phyloP scores from a whole-genome alignment of 2,888 invertebrate genomes.

The Rhagophthalmus giganteus region DNA sequence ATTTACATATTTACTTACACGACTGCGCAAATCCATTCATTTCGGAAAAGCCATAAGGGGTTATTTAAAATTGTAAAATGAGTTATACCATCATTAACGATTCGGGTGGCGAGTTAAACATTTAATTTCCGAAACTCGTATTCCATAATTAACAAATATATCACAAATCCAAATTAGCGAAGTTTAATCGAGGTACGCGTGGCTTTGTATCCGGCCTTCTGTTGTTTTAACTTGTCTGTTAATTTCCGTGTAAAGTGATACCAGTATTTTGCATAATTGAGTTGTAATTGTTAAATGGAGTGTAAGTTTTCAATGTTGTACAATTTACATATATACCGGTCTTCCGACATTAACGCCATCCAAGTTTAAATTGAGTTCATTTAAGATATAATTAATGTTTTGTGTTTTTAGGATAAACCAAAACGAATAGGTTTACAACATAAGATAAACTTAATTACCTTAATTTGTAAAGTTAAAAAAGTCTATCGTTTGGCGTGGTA shows the following conservation, averaged over 20 bases:
- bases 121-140: conserved; percentile 52
- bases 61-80: conserved; percentile 2
- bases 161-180: conserved; percentile 53
- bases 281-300: conserved; percentile 57
- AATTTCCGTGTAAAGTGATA: conserved; percentile 56
- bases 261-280: conserved; percentile 55
- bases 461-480: no score
- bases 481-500: no score
- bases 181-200: conserved; percentile 43
- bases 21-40: no score
- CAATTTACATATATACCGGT: conserved; percentile 54
- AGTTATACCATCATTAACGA: conserved; percentile 16
- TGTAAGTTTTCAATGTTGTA: conserved; percentile 53
- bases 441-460: no score
- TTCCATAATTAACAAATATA: conserved; percentile 53
- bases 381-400: conserved; percentile 43
- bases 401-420: conserved; percentile 23
- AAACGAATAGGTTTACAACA: conserved; percentile 4
- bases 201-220: conserved; percentile 46
- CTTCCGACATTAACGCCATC: conserved; percentile 39
- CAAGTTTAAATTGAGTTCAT: conserved; percentile 44
- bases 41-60: no score
- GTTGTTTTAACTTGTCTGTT: conserved; percentile 54
- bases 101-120: conserved; percentile 23
- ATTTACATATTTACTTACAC: no score